phyloP scores from a whole-genome alignment of 2,888 invertebrate genomes.

The Phengaris arion region DNA sequence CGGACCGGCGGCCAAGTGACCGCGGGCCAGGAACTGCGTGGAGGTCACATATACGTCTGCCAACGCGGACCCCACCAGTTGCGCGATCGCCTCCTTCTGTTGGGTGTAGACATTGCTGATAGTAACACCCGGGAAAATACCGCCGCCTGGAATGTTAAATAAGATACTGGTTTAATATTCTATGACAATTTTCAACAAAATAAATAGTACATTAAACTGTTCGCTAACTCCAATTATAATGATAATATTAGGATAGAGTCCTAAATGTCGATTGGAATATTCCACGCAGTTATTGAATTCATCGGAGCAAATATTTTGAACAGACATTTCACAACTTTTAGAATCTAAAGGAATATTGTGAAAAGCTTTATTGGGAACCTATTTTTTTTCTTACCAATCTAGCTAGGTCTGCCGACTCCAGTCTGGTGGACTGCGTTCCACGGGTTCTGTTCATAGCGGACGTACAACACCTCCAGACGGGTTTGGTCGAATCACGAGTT shows the following conservation, averaged over 20 bases:
- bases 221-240: too few relatives aligned
- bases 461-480: constrained; percentile 73
- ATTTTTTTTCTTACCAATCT: constrained; percentile 51
- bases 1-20: constrained; percentile 76
- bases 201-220: too few relatives aligned
- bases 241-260: too few relatives aligned
- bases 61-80: constrained; percentile 52
- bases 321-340: too few relatives aligned
- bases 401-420: constrained; percentile 70
- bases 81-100: constrained; percentile 56
- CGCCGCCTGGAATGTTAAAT: constrained; percentile 55
- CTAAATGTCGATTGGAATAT: too few relatives aligned
- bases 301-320: too few relatives aligned
- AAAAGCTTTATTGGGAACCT: too few relatives aligned
- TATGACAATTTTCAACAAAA: too few relatives aligned
- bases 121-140: constrained; percentile 70
- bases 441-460: constrained; percentile 68
- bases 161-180: too few relatives aligned
- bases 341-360: too few relatives aligned
- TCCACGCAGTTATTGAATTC: too few relatives aligned
- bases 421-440: constrained; percentile 70
- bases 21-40: constrained; percentile 68
- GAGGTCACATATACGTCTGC: constrained; percentile 71
- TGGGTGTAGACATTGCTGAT: constrained; percentile 62
- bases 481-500: constrained; percentile 77